Conservation (phyloP, 2,888 invertebrate species). For the Carterocephalus palaemon region DNA sequence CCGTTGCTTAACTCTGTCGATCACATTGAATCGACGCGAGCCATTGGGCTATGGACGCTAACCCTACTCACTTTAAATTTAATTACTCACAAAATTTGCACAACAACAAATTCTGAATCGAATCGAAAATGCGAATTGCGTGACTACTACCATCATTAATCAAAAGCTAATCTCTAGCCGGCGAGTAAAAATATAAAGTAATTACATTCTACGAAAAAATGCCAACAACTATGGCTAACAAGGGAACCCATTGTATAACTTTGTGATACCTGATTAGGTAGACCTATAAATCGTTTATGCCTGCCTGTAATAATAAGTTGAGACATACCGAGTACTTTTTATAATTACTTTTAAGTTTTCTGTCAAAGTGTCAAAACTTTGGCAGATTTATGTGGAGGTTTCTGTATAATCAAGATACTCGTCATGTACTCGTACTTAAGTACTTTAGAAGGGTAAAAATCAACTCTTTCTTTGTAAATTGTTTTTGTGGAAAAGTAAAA, state of each 20-base stretch:
- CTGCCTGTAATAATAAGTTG: slow-evolving; percentile 22
- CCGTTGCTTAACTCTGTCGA: too few relatives aligned
- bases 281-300: slow-evolving; percentile 19
- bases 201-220: slow-evolving; percentile 34
- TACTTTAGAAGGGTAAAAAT: too few relatives aligned
- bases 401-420: too few relatives aligned
- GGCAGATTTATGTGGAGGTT: not conserved
- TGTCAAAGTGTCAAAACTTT: slow-evolving; percentile 9
- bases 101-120: too few relatives aligned
- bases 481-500: too few relatives aligned
- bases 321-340: slow-evolving; percentile 17
- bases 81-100: too few relatives aligned
- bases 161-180: slow-evolving; percentile 32
- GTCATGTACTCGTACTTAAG: too few relatives aligned
- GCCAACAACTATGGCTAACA: slow-evolving; percentile 25
- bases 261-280: slow-evolving; percentile 21
- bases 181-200: slow-evolving; percentile 32
- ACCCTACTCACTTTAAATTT: too few relatives aligned
- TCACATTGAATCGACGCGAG: too few relatives aligned
- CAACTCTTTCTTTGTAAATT: too few relatives aligned
- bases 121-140: slow-evolving; percentile 25
- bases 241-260: slow-evolving; percentile 23
- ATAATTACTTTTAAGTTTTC: slow-evolving; percentile 20
- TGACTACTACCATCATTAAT: slow-evolving; percentile 30
- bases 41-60: too few relatives aligned